These are phyloP conservation scores for Trichoplusia ni DNA, from an alignment of 1,140 invertebrate genomes.

Conservation along the genomic window DNA sequence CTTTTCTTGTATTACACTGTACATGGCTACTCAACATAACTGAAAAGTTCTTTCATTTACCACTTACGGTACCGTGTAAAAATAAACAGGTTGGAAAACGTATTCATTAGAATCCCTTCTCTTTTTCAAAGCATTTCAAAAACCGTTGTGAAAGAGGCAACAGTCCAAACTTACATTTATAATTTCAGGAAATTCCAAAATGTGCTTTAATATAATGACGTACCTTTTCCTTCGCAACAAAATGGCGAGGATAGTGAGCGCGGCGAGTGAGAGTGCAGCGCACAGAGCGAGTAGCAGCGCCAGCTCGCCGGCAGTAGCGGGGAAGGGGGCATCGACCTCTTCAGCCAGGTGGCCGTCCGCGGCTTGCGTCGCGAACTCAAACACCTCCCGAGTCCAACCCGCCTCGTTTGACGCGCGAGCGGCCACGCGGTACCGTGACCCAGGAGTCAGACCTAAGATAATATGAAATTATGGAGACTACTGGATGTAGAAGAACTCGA, in stretches of 20 bases:
- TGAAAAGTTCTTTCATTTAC: too few species aligned
- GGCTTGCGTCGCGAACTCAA: slow-evolving; percentile 65
- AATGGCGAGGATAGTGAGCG: slow-evolving; percentile 73
- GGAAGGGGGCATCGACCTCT: slow-evolving; percentile 74
- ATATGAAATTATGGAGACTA: not conserved
- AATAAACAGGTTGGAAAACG: too few species aligned
- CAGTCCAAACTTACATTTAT: too few species aligned
- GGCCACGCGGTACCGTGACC: slow-evolving; percentile 68
- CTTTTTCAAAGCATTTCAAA: too few species aligned
- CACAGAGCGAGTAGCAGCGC: slow-evolving; percentile 70
- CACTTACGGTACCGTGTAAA: too few species aligned
- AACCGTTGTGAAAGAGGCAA: too few species aligned
- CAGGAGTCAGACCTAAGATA: slow-evolving; percentile 57
- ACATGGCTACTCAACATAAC: too few species aligned
- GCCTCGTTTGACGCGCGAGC: slow-evolving; percentile 72
- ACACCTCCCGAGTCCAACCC: slow-evolving; percentile 68
- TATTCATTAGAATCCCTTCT: too few species aligned
- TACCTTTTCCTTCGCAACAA: slow-evolving; percentile 70
- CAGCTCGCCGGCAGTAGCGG: slow-evolving; percentile 69
- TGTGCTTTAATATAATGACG: too few species aligned
- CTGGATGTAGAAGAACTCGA: not conserved
- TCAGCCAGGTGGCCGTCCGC: slow-evolving; percentile 68
- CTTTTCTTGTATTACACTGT: too few species aligned
- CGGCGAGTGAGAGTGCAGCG: slow-evolving; percentile 69
- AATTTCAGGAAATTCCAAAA: too few species aligned